phyloP scores from a whole-genome alignment of 2,797 vertebrate species.

The Phyllotis vaccarum region DNA sequence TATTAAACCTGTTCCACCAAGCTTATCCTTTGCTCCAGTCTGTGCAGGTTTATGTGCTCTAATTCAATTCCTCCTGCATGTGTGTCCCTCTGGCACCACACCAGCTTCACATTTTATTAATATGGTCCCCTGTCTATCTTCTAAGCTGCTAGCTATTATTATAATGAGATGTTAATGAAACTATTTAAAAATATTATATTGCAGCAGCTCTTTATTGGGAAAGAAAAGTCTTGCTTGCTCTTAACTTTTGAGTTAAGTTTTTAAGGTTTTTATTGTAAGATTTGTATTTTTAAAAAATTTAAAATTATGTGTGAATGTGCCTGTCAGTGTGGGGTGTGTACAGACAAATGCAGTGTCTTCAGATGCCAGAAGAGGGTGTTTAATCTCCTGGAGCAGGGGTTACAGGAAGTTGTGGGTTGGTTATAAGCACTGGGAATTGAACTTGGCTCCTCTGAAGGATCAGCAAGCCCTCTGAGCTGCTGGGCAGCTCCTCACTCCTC shows the following conservation, averaged over 20 bases:
- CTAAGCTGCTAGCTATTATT: constrained; percentile 59
- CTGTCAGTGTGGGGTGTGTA: not conserved
- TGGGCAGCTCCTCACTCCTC: too few relatives aligned
- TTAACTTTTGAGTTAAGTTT: not conserved
- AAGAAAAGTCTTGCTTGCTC: constrained; percentile 51
- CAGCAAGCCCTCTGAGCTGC: too few relatives aligned
- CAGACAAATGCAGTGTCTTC: not conserved
- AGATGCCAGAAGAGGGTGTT: not conserved
- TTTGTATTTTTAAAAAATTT: not conserved
- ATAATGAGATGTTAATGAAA: constrained; percentile 73
- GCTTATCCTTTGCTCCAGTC: constrained; percentile 63
- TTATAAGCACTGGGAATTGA: not conserved
- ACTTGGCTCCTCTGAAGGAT: not conserved
- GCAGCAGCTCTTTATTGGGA: not conserved
- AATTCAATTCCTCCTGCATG: constrained; percentile 59
- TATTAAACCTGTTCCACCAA: constrained; percentile 71
- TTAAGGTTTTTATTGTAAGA: not conserved
- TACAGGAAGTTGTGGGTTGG: not conserved
- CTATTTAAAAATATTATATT: constrained; percentile 70
- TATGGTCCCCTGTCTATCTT: constrained; percentile 43
- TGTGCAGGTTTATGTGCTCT: constrained; percentile 69
- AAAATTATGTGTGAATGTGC: not conserved
- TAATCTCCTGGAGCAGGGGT: not conserved
- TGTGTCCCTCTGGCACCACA: constrained; percentile 53
- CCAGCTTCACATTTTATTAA: constrained; percentile 63